Percentiles rank a stretch among this genome's conserved stretches.
Conservation (phyloP, 1,140 invertebrate genomes). For the Yoshiicerus persimilis region DNA sequence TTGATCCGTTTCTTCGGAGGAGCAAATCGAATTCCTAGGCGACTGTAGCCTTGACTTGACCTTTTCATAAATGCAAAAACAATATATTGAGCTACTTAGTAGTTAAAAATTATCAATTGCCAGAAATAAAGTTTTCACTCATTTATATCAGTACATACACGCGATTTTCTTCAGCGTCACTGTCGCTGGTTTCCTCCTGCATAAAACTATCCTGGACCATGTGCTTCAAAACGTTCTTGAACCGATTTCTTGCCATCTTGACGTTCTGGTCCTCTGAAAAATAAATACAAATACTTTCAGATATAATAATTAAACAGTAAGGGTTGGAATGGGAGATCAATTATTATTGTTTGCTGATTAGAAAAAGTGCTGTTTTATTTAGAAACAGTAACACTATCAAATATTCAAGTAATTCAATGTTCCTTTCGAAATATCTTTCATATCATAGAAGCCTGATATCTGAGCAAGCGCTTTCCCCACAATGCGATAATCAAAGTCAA, state of each 20-base stretch:
- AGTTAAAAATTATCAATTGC: no score
- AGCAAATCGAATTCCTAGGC: constrained; percentile 17
- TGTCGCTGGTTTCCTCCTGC: constrained; percentile 45
- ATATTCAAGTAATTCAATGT: no score
- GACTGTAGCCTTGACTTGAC: background rate
- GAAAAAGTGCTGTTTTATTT: no score
- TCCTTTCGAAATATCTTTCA: no score
- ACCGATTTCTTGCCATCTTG: constrained; percentile 42
- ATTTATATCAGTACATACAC: constrained; percentile 34
- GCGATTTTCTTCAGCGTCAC: constrained; percentile 44
- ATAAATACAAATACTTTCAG: background rate
- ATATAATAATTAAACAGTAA: no score
- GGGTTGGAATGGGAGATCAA: no score
- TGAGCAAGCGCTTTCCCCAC: no score
- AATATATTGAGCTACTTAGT: background rate
- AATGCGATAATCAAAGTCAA: no score
- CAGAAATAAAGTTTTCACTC: constrained; percentile 9
- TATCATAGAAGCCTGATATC: no score
- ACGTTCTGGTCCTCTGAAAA: constrained; percentile 37
- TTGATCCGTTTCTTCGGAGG: constrained; percentile 3
- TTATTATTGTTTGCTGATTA: no score
- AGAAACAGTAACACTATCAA: no score
- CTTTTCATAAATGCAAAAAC: constrained; percentile 21
- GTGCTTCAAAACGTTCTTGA: constrained; percentile 45
- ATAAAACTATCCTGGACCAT: constrained; percentile 42